Percentiles rank a stretch among this genome's conserved stretches.
phyloP scores from a whole-genome alignment of 2,113 vertebrate genomes.

The Mystacornis crossleyi region DNA sequence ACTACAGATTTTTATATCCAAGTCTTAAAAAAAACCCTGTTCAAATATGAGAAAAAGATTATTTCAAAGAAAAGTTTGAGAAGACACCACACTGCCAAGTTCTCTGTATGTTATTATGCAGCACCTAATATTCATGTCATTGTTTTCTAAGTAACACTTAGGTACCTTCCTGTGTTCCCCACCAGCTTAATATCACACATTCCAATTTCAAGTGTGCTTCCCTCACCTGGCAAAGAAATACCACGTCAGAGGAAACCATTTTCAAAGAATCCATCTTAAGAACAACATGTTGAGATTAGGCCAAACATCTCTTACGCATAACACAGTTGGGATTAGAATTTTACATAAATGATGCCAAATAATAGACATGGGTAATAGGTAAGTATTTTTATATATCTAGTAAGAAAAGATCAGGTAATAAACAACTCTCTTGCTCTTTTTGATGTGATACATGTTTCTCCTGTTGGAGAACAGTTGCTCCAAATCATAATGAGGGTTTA shows the following conservation, averaged over 20 bases:
- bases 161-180: neutral
- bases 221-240: neutral
- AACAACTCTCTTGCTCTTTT: neutral
- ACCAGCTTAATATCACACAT: neutral
- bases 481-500: neutral
- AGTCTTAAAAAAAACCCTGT: neutral
- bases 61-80: neutral
- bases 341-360: neutral
- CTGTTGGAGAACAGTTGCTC: neutral
- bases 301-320: neutral
- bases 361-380: neutral
- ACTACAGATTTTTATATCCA: neutral
- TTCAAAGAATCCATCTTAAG: neutral
- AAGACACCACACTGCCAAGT: neutral
- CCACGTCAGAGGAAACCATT: accelerated
- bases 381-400: neutral
- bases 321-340: neutral
- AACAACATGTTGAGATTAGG: neutral
- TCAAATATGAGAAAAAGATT: neutral
- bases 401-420: neutral
- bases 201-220: neutral
- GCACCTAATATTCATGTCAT: neutral
- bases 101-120: neutral
- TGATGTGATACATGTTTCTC: neutral
- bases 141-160: neutral